Conservation (phyloP, 2,888 invertebrate species). For the Muschampia plurimacula region DNA sequence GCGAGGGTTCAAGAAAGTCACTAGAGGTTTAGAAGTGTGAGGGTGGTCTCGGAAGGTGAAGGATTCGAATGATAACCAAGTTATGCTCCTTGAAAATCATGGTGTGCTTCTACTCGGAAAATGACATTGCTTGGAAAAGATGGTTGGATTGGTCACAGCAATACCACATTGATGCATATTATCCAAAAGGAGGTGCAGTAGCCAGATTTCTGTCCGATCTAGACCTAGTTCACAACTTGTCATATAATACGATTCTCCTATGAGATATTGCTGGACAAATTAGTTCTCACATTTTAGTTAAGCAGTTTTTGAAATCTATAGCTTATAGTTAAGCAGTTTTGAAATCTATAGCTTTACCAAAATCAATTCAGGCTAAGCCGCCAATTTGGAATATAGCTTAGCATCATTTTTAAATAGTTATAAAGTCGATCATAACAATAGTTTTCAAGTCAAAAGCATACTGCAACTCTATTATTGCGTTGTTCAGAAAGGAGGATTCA, state of each 20-base stretch:
- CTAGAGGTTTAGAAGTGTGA: conserved; percentile 5
- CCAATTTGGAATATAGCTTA: conserved; percentile 9
- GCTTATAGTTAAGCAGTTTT: neutral
- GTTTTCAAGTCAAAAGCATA: conserved; percentile 1
- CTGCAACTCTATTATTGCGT: conserved; percentile 1
- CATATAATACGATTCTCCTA: conserved; percentile 6
- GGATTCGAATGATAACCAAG: neutral
- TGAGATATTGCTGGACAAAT: neutral
- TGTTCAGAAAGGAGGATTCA: neutral
- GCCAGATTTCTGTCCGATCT: neutral
- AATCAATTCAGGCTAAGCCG: conserved; percentile 8
- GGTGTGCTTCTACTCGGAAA: conserved; percentile 1
- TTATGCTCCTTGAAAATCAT: neutral
- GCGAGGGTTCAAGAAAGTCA: neutral
- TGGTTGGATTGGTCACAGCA: neutral
- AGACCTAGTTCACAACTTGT: conserved; percentile 4
- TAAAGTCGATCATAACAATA: neutral
- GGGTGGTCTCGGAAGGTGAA: neutral
- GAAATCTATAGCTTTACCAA: neutral
- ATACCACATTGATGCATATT: neutral
- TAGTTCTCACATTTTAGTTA: neutral
- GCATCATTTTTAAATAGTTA: conserved; percentile 5
- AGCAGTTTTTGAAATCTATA: neutral
- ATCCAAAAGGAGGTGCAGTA: neutral
- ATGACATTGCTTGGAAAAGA: neutral